These are phyloP conservation scores for Gadopsis bispinosus DNA, from an alignment of 2,797 vertebrate genomes.

Conservation along the genomic window DNA sequence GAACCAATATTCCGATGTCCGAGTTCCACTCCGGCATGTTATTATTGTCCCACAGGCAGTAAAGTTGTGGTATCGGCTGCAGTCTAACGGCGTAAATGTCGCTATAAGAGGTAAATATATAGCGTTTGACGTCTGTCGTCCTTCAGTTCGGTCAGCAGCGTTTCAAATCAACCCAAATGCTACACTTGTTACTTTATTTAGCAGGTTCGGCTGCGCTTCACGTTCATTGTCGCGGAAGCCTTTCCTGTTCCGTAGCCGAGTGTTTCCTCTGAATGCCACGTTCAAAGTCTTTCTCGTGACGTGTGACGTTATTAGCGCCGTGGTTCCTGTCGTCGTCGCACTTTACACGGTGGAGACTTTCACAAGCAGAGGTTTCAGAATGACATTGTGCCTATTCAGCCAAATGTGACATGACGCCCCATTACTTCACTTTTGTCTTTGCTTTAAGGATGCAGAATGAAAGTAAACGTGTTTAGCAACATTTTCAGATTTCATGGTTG, in stretches of 20 bases:
- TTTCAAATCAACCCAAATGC: not conserved
- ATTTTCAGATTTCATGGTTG: not conserved
- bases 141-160: not conserved
- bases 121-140: rapidly evolving
- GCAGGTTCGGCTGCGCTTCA: not conserved
- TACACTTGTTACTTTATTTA: not conserved
- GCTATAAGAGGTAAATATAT: constrained; percentile 14
- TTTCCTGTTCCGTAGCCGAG: not conserved
- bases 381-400: not conserved
- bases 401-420: not conserved
- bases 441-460: too few species aligned
- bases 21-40: constrained; percentile 68
- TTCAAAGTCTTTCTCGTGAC: not conserved
- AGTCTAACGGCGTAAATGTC: not conserved
- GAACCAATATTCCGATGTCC: constrained; percentile 45
- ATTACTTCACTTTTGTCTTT: not conserved
- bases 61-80: too few species aligned
- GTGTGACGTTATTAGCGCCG: not conserved
- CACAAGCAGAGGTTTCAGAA: not conserved
- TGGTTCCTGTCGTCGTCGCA: not conserved
- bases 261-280: not conserved
- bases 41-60: constrained; percentile 47
- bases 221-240: not conserved
- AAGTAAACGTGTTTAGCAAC: not conserved
- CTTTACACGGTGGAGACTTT: not conserved